Evolutionary conservation across 2,888 invertebrate genomes (phyloP).

Genomic region (Callimorpha dominula): DNA sequence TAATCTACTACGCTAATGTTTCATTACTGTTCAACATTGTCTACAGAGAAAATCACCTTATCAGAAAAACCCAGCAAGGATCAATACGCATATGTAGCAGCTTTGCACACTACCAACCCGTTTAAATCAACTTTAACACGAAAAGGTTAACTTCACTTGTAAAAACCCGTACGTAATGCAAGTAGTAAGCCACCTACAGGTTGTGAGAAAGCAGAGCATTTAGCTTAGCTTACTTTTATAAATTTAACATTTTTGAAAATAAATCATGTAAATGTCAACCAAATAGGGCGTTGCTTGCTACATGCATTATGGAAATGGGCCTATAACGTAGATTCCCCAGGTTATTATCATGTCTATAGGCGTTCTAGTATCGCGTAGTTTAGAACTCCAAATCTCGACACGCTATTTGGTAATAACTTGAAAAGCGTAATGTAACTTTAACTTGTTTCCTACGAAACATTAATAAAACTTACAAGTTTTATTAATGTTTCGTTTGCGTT

Average conservation of each 20-base stretch:
- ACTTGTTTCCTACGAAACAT: conserved; percentile 23
- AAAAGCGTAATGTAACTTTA: conserved; percentile 35
- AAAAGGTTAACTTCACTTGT: conserved; percentile 68
- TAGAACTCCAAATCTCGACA: conserved; percentile 28
- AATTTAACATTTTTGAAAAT: background rate
- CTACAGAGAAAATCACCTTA: conserved; percentile 46
- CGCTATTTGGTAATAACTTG: conserved; percentile 41
- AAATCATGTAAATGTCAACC: background rate
- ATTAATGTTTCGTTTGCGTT: conserved; percentile 41
- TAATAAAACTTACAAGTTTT: conserved; percentile 17
- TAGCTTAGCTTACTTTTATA: background rate
- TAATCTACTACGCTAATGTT: background rate
- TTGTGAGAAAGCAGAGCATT: background rate
- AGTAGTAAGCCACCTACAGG: background rate
- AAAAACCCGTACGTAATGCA: background rate
- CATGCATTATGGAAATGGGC: background rate
- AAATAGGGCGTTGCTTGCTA: background rate
- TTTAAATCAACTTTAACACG: conserved; percentile 69
- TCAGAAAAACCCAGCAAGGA: conserved; percentile 70
- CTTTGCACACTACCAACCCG: conserved; percentile 78
- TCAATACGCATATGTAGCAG: conserved; percentile 66
- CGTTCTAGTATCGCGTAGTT: conserved; percentile 19
- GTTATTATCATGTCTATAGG: conserved; percentile 20
- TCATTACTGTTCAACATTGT: conserved; percentile 14
- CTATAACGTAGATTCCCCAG: background rate